Evolutionary conservation across 2,113 vertebrate genomes (phyloP).

Genomic region (Actinemys pallida): DNA sequence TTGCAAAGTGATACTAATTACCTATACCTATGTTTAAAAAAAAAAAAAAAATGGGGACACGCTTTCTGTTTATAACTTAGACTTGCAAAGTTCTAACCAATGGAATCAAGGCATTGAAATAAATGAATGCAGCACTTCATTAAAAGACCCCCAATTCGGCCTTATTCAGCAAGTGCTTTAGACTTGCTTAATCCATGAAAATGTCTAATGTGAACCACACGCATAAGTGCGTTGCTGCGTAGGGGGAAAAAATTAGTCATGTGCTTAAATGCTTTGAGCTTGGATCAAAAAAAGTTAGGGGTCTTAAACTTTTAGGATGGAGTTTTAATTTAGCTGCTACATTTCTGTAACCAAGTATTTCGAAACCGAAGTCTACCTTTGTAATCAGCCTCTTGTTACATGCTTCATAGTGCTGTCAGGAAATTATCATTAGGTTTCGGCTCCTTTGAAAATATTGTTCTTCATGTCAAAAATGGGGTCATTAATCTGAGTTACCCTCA

Average conservation of each 20-base stretch:
- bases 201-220: background rate
- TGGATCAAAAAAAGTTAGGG: background rate
- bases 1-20: background rate
- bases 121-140: too few relatives aligned
- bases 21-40: background rate
- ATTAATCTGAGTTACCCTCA: background rate
- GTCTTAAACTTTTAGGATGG: background rate
- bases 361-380: background rate
- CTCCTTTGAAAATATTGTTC: background rate
- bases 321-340: background rate
- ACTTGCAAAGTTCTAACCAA: background rate
- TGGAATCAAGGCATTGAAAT: background rate
- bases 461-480: fast-evolving
- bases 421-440: background rate
- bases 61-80: background rate
- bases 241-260: background rate
- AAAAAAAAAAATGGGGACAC: background rate
- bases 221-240: background rate
- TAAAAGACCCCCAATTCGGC: background rate
- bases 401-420: background rate
- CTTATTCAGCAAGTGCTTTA: background rate
- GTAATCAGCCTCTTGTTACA: background rate
- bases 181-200: background rate
- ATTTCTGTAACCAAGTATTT: background rate
- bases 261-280: background rate